Conservation (phyloP, 2,888 invertebrate genomes). For the Glaucopsyche alexis region DNA sequence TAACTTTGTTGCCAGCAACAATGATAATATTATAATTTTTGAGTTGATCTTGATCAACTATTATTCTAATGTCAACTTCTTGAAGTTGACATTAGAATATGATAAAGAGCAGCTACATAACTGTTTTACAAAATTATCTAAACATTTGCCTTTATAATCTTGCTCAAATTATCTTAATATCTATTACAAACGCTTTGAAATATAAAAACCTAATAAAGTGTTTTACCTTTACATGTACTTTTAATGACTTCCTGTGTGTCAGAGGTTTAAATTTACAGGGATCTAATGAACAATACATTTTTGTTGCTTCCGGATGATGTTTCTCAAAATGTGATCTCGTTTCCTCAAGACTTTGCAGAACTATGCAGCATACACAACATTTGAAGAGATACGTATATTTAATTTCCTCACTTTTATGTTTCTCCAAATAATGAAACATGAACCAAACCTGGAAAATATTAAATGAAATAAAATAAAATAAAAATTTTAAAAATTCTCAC, state of each 20-base stretch:
- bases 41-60: too few species aligned
- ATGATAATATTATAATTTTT: too few species aligned
- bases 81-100: too few species aligned
- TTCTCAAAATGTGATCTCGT: constrained; percentile 63
- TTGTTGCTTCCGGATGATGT: constrained; percentile 61
- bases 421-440: constrained; percentile 60
- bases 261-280: constrained; percentile 65
- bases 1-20: too few species aligned
- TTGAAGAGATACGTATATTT: constrained; percentile 56
- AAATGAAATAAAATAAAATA: constrained; percentile 5
- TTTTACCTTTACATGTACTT: constrained; percentile 67
- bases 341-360: constrained; percentile 53
- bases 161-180: too few species aligned
- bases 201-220: too few species aligned
- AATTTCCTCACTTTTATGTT: constrained; percentile 48
- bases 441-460: constrained; percentile 61
- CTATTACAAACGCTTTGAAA: too few species aligned
- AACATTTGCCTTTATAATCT: too few species aligned
- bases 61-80: too few species aligned
- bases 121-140: too few species aligned
- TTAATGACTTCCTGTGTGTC: constrained; percentile 67
- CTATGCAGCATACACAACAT: constrained; percentile 63
- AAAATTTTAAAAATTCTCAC: not conserved
- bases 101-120: too few species aligned
- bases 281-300: constrained; percentile 65